Conservation (phyloP, 2,888 invertebrate genomes). For the Drosophila flavopinicola region DNA sequence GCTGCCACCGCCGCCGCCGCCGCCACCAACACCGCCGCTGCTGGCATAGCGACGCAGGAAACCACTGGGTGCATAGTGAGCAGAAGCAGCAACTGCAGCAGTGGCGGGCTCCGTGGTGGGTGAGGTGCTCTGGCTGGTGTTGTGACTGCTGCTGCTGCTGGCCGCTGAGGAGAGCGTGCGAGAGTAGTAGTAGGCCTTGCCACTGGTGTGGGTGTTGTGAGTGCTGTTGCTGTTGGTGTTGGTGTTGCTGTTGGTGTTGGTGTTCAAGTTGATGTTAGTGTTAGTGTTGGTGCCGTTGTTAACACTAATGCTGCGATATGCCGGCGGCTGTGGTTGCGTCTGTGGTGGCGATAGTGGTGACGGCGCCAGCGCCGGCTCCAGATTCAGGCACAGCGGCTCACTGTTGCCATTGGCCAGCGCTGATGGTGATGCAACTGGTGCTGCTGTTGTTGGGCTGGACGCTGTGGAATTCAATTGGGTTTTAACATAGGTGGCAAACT, state of each 20-base stretch:
- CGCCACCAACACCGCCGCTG: slow-evolving; percentile 46
- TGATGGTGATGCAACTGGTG: too few species aligned
- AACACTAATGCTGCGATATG: slow-evolving; percentile 53
- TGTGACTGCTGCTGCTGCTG: slow-evolving; percentile 77
- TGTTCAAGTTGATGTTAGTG: slow-evolving; percentile 5
- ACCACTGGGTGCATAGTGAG: slow-evolving; percentile 24
- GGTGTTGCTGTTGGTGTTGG: not conserved
- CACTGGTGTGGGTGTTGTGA: slow-evolving; percentile 4
- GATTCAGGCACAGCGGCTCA: slow-evolving; percentile 7
- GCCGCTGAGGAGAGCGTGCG: slow-evolving; percentile 78
- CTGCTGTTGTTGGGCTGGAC: too few species aligned
- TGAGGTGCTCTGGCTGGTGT: slow-evolving; percentile 77
- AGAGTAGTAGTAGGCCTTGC: slow-evolving; percentile 74
- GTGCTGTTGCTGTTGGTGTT: slow-evolving; percentile 11
- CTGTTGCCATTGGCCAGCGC: slow-evolving; percentile 27
- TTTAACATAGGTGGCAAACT: slow-evolving; percentile 93
- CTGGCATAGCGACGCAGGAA: slow-evolving; percentile 77
- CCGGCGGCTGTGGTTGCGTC: slow-evolving; percentile 31
- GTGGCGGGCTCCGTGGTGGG: slow-evolving; percentile 73
- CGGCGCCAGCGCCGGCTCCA: slow-evolving; percentile 44
- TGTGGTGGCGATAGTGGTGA: slow-evolving; percentile 21
- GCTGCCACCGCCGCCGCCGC: slow-evolving; percentile 31
- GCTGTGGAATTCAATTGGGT: slow-evolving; percentile 87
- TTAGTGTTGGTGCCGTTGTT: slow-evolving; percentile 39
- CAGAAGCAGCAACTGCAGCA: slow-evolving; percentile 13